Evolutionary conservation across 1,140 invertebrate species (phyloP).

Genomic region (Solenopsis fugax): DNA sequence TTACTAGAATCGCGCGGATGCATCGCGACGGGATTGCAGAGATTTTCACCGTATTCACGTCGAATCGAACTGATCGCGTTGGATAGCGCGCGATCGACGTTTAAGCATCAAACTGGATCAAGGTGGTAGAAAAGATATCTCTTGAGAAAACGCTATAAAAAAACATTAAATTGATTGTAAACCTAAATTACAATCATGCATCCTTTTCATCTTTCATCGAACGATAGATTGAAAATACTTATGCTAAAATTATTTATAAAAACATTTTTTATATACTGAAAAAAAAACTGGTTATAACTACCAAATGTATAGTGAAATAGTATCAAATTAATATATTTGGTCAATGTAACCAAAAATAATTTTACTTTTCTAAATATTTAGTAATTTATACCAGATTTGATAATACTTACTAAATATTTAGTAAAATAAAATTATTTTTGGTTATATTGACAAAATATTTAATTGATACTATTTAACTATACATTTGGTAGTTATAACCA

Average conservation of each 20-base stretch:
- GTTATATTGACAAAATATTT: too few species aligned
- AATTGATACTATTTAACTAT: too few species aligned
- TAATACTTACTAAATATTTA: too few species aligned
- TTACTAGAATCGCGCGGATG: constrained; percentile 50
- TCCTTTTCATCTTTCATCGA: background rate
- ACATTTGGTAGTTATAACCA: too few species aligned
- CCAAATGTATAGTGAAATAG: too few species aligned
- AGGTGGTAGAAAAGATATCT: background rate
- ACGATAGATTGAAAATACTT: constrained; percentile 17
- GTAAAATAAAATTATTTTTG: too few species aligned
- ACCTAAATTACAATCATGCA: background rate
- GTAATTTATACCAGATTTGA: too few species aligned
- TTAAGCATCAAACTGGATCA: background rate
- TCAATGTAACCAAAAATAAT: too few species aligned
- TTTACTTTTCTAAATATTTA: too few species aligned
- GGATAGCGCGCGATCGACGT: constrained; percentile 23
- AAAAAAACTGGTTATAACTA: too few species aligned
- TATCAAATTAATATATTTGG: too few species aligned
- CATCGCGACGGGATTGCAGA: constrained; percentile 45
- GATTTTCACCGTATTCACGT: constrained; percentile 36
- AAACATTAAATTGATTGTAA: background rate
- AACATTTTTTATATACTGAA: background rate
- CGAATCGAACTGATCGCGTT: background rate
- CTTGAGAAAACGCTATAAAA: background rate
- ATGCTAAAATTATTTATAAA: background rate